Base-by-base conservation (phyloP, 1,140 invertebrate genomes). In the Drosophila saltans region DNA sequence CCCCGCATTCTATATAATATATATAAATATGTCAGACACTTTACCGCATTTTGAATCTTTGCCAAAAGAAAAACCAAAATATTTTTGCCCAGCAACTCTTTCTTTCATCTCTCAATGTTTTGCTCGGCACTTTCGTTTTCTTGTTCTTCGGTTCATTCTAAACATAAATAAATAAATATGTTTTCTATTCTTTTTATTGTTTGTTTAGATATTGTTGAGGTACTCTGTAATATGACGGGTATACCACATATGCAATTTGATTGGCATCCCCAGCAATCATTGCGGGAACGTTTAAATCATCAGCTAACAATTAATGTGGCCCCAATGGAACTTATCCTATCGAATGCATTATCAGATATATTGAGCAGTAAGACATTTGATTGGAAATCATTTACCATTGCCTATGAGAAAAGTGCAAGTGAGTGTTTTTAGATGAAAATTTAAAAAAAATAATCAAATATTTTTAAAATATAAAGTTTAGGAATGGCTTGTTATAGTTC, bases 371-470 rank as follows among this genome's bases (percentile, higher is more conserved):
- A 85, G 30, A 33, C 33, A 11, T 95, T 95, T 91, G 93, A 95
- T 57, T 98, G 97, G 97, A 95, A 94, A 72, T 94, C 93, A 61
- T 98, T 97, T 80, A 96, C 96, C 0, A 95, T 97, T 24, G 93
- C 98, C 28, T 98, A 98, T 83, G 96, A 98, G 85, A 94, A 95
- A 67, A 95, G 96, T 67, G 94, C 96, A 55, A 93, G 94, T 94
- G 86, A 91, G 93, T 89, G 56, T 52, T 63, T 8, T 8, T 24
- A 64, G 16, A 16, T 0, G 28, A 30, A 30, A 30, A 30, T 4
- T 30, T 2, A 0, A 30, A 30, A 4, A 0, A 30, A 30, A 30
- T 30, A 30, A 2, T 30, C 2, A 30, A 30, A 30, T 30, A 30
- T 30, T 30, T 30, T 30, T 30, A 30, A 2, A 30, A 2, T 30